phyloP scores from a whole-genome alignment of 1,140 invertebrate genomes.

The Anastrepha obliqua region DNA sequence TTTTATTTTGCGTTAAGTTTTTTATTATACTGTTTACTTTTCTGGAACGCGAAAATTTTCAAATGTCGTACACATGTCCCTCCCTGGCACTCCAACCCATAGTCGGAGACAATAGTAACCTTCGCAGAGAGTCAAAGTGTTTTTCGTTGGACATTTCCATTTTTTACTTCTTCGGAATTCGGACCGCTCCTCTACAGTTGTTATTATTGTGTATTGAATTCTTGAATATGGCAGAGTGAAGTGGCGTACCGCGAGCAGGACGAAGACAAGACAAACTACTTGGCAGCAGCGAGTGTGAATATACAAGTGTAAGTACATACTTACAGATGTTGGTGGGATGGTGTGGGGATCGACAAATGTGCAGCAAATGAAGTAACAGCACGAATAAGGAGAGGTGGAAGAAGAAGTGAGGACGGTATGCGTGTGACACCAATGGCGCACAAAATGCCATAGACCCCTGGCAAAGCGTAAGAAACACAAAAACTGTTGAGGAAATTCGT shows the following conservation, averaged over 20 bases:
- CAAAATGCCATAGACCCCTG: background rate
- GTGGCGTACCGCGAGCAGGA: background rate
- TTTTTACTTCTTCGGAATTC: background rate
- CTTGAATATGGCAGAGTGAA: background rate
- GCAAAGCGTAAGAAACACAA: background rate
- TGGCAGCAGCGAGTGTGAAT: conserved; percentile 3
- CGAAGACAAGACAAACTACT: conserved; percentile 20
- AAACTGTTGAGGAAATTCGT: conserved; percentile 11
- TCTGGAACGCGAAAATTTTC: conserved; percentile 8
- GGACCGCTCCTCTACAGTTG: background rate
- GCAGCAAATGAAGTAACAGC: background rate
- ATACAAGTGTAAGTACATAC: background rate
- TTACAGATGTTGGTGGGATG: background rate
- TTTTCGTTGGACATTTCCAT: conserved; percentile 35
- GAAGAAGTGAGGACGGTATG: background rate
- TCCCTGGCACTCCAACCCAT: background rate
- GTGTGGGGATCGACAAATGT: conserved; percentile 34
- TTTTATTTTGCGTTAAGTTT: conserved; percentile 21
- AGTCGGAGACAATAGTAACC: background rate
- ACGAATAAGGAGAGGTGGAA: background rate
- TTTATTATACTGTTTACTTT: conserved; percentile 48
- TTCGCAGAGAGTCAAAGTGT: background rate
- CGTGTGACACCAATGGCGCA: background rate
- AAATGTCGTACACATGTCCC: background rate
- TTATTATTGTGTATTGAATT: background rate